Base-by-base conservation (phyloP, 2,888 invertebrate species). In the Notodonta ziczac region DNA sequence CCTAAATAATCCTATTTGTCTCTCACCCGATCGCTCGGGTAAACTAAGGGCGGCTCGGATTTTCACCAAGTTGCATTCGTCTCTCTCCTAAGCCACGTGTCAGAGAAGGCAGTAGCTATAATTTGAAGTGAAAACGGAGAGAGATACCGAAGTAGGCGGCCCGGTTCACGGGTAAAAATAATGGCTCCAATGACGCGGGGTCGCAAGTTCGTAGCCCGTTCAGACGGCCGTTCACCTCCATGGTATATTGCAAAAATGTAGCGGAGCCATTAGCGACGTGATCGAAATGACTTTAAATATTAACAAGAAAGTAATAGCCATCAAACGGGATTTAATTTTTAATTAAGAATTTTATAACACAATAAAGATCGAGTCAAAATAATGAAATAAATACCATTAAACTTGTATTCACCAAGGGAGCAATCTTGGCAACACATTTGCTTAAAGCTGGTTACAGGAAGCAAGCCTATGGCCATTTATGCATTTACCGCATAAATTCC, bases 191-290 rank as follows among this genome's bases (percentile, higher is more conserved):
- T 77, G 82, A 78, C 78, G 74, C 70, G 72, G 80, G 83, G 81
- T 83, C 82, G 78, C 76, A 76, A 76, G 86, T 86, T 86, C 82
- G 74, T 72, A 81, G 82, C 78, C 80, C 81, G 81, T 74, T 67
- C 63, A 60, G 61, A 68, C 72, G 83, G 83, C 63, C 84, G 69
- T 80, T 77, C 73, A 83, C 87, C 84, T 78, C 77, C 5, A 57
- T 51, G 73, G 69, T 73, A 78, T 77, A 79, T 74, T 76, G 74
- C 73, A 76, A 77, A 75, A 74, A 66, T 65, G 60, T 71, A 39
- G 58, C 57, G 56, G 71, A 62, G 50, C 48, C 42, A 60, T 66
- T 64, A 57, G 39, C 32, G 51, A 54, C 60, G 13, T 35, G 14
- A 62, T 62, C 46, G 16, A 52, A 67, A 60, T 56, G 9, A 63